These are phyloP conservation scores for Netelia virgata DNA, from an alignment of 2,888 invertebrate genomes.

Conservation along the genomic window DNA sequence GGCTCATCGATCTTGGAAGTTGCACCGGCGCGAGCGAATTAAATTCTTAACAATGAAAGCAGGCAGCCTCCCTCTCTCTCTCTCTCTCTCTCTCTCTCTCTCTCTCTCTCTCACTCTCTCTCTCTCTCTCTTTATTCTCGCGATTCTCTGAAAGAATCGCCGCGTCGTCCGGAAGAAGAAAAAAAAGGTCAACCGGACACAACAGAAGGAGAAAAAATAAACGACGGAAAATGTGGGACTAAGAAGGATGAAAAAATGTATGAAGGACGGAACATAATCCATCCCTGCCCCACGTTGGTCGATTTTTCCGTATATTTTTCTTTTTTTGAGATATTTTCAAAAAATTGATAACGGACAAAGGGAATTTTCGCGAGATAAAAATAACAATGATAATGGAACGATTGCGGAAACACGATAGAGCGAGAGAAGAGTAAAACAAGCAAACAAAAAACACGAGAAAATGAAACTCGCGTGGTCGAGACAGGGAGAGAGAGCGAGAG, in stretches of 20 bases:
- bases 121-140: conserved; percentile 6
- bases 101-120: not conserved
- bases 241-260: conserved; percentile 39
- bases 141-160: conserved; percentile 10
- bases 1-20: conserved; percentile 52
- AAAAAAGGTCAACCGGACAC: not conserved
- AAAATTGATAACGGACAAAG: not conserved
- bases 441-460: not conserved
- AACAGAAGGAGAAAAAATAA: not conserved
- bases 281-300: conserved; percentile 26
- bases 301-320: conserved; percentile 1
- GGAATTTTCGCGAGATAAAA: too few species aligned
- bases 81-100: not conserved
- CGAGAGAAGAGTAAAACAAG: too few species aligned
- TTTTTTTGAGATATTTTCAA: not conserved
- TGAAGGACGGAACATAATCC: conserved; percentile 24
- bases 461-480: conserved; percentile 12
- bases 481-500: not conserved
- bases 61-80: conserved; percentile 4
- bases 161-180: not conserved
- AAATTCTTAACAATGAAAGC: conserved; percentile 58
- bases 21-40: conserved; percentile 56
- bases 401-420: not conserved
- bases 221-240: not conserved
- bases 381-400: not conserved